These are phyloP conservation scores for Alaudala cheleensis DNA, from an alignment of 2,113 vertebrate species.

Conservation along the genomic window DNA sequence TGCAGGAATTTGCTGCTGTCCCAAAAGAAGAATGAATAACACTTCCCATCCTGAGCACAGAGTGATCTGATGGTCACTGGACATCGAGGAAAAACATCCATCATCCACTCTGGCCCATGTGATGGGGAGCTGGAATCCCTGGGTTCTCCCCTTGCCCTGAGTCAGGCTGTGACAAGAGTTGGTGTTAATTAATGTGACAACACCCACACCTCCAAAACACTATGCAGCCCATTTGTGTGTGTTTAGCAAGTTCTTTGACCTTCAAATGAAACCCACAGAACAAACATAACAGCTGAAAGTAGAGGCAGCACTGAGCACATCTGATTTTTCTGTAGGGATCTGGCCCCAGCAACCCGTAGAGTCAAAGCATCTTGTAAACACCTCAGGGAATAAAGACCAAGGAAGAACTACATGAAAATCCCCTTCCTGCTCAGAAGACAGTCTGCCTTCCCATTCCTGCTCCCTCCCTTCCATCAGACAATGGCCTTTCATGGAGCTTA, in stretches of 20 bases:
- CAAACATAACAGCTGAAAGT: neutral
- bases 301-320: neutral
- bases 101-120: neutral
- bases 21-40: conserved; percentile 3
- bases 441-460: neutral
- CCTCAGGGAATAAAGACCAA: neutral
- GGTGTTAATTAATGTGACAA: neutral
- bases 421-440: neutral
- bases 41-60: conserved; percentile 3
- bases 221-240: neutral
- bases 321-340: neutral
- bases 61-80: neutral
- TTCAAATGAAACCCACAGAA: neutral
- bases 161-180: neutral
- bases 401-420: neutral
- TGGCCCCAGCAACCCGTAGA: neutral
- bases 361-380: rapidly evolving
- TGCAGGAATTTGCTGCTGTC: neutral
- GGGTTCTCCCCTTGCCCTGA: neutral
- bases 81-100: neutral
- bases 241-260: neutral
- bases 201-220: neutral
- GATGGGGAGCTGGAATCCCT: neutral
- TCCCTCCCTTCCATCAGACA: neutral
- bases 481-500: neutral